Evolutionary conservation across 2,888 invertebrate species (phyloP).

Genomic region (Cephus spinipes): DNA sequence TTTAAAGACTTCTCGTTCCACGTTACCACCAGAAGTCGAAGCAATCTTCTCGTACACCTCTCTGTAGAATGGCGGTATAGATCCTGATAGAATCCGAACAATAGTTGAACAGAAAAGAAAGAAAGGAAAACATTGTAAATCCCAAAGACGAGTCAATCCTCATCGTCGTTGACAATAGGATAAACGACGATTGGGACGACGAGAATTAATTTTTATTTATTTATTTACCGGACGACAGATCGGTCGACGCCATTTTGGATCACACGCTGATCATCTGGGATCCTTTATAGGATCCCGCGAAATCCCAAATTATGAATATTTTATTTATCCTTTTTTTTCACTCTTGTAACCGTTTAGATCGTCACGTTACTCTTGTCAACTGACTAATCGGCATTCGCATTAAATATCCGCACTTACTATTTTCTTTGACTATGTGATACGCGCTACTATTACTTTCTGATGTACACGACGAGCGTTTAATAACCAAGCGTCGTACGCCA

Average conservation of each 20-base stretch:
- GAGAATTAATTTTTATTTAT: too few relatives aligned
- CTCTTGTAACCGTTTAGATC: too few relatives aligned
- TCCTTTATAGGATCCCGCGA: constrained; percentile 24
- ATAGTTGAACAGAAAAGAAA: constrained; percentile 2
- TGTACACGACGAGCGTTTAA: constrained; percentile 6
- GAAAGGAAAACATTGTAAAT: neutral
- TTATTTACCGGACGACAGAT: constrained; percentile 65
- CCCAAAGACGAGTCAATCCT: too few relatives aligned
- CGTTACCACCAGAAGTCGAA: constrained; percentile 69
- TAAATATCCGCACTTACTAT: too few relatives aligned
- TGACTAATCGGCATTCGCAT: too few relatives aligned
- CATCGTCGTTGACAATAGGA: neutral
- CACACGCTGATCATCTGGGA: constrained; percentile 58
- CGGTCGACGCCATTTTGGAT: constrained; percentile 66
- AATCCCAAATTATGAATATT: too few relatives aligned
- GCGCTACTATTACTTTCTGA: neutral
- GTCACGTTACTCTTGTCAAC: too few relatives aligned
- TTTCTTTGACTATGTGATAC: too few relatives aligned
- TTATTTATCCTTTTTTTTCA: too few relatives aligned
- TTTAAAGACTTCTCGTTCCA: constrained; percentile 70
- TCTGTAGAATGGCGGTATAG: constrained; percentile 70
- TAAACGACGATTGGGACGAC: neutral
- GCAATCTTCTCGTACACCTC: constrained; percentile 70
- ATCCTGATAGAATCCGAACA: constrained; percentile 56
- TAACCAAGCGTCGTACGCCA: constrained; percentile 39